Evolutionary conservation across 2,888 invertebrate genomes (phyloP).

Genomic region (Pandemis heparana): DNA sequence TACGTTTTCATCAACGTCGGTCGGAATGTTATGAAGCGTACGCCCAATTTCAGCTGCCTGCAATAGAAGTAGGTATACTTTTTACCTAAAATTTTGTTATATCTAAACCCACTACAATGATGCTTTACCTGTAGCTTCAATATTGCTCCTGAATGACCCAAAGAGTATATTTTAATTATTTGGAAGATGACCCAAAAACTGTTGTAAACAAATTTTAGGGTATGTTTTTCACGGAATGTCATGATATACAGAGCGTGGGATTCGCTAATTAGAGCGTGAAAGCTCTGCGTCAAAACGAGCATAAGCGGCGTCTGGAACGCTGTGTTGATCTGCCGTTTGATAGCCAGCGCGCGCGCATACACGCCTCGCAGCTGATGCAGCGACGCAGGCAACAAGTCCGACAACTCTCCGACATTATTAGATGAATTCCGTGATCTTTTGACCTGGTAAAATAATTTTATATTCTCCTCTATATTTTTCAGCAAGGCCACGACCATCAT

Average conservation of each 20-base stretch:
- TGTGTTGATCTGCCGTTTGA: slow-evolving; percentile 27
- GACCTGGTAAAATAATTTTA: background rate
- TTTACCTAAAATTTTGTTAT: background rate
- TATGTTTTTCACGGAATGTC: background rate
- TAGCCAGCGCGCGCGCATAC: slow-evolving; percentile 30
- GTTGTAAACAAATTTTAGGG: background rate
- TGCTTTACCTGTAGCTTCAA: slow-evolving; percentile 18
- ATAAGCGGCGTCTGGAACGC: slow-evolving; percentile 40
- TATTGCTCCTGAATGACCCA: slow-evolving; percentile 1
- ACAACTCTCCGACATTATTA: background rate
- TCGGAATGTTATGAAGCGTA: slow-evolving; percentile 18
- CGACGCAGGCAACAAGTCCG: background rate
- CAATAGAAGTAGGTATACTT: background rate
- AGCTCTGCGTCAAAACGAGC: slow-evolving; percentile 28
- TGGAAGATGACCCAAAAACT: background rate
- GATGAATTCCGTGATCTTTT: background rate
- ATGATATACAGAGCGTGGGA: slow-evolving; percentile 41
- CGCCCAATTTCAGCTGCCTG: slow-evolving; percentile 24
- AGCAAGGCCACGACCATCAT: slow-evolving; percentile 36
- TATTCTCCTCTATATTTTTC: slow-evolving; percentile 35
- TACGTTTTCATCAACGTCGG: background rate
- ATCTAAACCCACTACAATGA: background rate
- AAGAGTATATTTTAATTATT: slow-evolving; percentile 7
- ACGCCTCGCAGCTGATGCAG: slow-evolving; percentile 19
- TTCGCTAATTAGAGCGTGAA: slow-evolving; percentile 39